Evolutionary conservation across 2,797 vertebrate species (phyloP).

Genomic region (Odontamblyopus lacepedii): DNA sequence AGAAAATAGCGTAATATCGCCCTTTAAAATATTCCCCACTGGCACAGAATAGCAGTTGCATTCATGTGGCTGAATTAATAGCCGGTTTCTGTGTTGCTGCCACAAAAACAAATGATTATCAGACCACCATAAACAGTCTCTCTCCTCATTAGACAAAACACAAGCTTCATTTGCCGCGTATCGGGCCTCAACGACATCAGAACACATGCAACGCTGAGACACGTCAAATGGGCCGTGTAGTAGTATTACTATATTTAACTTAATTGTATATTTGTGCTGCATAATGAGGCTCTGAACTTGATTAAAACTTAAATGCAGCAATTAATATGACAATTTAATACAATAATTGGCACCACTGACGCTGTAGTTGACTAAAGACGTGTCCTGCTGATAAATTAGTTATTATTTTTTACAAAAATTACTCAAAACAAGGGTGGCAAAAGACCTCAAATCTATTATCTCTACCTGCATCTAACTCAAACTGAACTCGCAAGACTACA

Average conservation of each 20-base stretch:
- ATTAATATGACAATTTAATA: no score
- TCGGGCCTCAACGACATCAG: conserved; percentile 27
- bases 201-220: neutral
- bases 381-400: no score
- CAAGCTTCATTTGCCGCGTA: conserved; percentile 48
- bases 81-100: neutral
- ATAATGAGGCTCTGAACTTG: neutral
- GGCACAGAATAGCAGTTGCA: neutral
- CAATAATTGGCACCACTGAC: no score
- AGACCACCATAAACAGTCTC: neutral
- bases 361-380: no score
- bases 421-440: no score
- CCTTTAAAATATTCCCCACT: neutral
- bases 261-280: neutral
- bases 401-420: no score
- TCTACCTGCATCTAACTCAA: no score
- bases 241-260: neutral
- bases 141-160: conserved; percentile 50
- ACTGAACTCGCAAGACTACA: no score
- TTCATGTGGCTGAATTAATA: neutral
- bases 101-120: conserved; percentile 3
- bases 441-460: no score
- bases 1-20: no score
- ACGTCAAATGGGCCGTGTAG: neutral
- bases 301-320: no score